Base-by-base conservation (phyloP, 1,140 invertebrate genomes). In the Bilobella aurantiaca region DNA sequence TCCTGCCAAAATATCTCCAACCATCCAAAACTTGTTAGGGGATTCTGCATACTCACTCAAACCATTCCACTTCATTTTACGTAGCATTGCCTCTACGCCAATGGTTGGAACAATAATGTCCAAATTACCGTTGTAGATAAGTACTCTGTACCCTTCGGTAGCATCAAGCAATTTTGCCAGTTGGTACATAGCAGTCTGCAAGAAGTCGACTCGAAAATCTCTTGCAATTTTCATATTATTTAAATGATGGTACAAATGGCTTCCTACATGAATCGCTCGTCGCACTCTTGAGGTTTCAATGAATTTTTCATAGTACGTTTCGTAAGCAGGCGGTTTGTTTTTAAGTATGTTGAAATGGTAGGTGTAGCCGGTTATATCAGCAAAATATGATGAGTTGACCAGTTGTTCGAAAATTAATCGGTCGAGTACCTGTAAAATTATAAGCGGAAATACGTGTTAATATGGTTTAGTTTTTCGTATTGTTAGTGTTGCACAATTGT, bases 191-290 rank as follows among this genome's bases (percentile, higher is more conserved):
- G 58, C 59, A 49, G 42, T 25, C 49, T 66, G 34, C 16, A 23
- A 30, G 2, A 65, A 34, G 25, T 69, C 67, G 16, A 47, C 34
- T 18, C n/a, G 18, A 2, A 66, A 25, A 21, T 66, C 8, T 2
- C 12, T 12, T 12, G 3, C 3, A 3, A 58, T 29, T 29, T 29
- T 29, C 3, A 37, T 23, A 37, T 21, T n/a, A n/a, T n/a, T n/a
- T n/a, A 23, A 12, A 53, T 53, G 5, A 5, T 53, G 0, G 76
- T 77, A 65, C 71, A 73, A 67, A 75, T 81, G 76, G 72, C 78
- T 81, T 0, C 82, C 81, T 1, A 83, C 81, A 69, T 83, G 81
- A 28, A 83, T 78, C 1, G 79, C 76, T 62, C 73, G 72, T 3
- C 81, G 74, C 1, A 79, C 76, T 2, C 73, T 47, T 1, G 77